Percentiles rank a stretch among this genome's conserved stretches.
Conservation (phyloP, 2,888 invertebrate genomes). For the Resseliella maxima region DNA sequence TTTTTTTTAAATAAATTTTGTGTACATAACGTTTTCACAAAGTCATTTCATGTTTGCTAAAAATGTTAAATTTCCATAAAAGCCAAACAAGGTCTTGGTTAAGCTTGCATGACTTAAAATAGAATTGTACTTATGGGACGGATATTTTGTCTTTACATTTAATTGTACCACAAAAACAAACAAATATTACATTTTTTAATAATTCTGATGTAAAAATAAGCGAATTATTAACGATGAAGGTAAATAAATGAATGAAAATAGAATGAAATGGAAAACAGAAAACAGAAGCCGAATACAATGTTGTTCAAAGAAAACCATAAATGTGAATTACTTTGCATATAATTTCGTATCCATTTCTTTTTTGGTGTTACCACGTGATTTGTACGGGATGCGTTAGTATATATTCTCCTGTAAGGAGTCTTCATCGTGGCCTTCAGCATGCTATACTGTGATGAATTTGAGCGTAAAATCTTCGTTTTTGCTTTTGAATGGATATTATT, state of each 20-base stretch:
- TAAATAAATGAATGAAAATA: not conserved
- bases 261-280: not conserved
- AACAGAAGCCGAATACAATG: not conserved
- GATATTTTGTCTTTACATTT: not conserved
- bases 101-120: not conserved
- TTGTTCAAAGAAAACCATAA: not conserved
- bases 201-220: no score
- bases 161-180: no score
- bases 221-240: no score
- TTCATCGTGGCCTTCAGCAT: constrained; percentile 17
- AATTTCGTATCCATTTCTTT: constrained; percentile 75
- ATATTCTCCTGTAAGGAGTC: not conserved
- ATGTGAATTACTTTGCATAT: constrained; percentile 49
- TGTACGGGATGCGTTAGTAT: not conserved
- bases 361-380: constrained; percentile 70
- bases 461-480: not conserved
- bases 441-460: not conserved
- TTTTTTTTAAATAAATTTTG: no score
- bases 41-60: no score
- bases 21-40: not conserved
- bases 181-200: no score
- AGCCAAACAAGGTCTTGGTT: not conserved
- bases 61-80: no score
- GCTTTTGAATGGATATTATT: not conserved
- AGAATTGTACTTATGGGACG: not conserved